phyloP scores from a whole-genome alignment of 2,797 vertebrate species.

The Eutrigla gurnardus region DNA sequence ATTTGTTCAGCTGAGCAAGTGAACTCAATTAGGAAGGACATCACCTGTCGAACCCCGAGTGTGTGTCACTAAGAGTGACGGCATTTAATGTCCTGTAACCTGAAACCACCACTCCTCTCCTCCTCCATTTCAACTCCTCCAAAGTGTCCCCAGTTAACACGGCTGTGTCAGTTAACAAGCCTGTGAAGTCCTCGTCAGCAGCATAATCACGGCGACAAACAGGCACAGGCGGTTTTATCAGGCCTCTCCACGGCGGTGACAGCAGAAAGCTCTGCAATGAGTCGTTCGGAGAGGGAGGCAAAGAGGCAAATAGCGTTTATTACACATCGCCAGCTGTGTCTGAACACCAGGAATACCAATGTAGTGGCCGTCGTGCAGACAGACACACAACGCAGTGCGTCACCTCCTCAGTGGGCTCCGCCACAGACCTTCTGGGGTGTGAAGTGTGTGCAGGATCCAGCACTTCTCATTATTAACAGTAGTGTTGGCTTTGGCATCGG shows the following conservation, averaged over 20 bases:
- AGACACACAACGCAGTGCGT: slow-evolving; percentile 24
- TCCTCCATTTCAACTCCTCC: slow-evolving; percentile 38
- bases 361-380: slow-evolving; percentile 34
- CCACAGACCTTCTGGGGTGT: slow-evolving; percentile 58
- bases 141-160: slow-evolving; percentile 64
- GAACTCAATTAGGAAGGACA: background rate
- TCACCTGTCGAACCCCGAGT: slow-evolving; percentile 38
- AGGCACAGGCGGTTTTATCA: slow-evolving; percentile 50
- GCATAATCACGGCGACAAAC: slow-evolving; percentile 50
- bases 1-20: slow-evolving; percentile 5
- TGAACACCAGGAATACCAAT: slow-evolving; percentile 55
- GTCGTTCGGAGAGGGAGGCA: slow-evolving; percentile 40
- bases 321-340: slow-evolving; percentile 65
- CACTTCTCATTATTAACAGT: slow-evolving; percentile 67
- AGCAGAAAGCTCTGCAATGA: slow-evolving; percentile 66
- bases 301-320: slow-evolving; percentile 62
- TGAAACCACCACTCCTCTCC: slow-evolving; percentile 19
- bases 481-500: slow-evolving; percentile 60
- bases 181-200: slow-evolving; percentile 51
- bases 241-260: slow-evolving; percentile 48
- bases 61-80: background rate
- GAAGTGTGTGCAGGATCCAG: slow-evolving; percentile 56
- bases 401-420: slow-evolving; percentile 38
- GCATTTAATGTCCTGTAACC: slow-evolving; percentile 58
- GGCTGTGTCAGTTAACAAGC: slow-evolving; percentile 68